These are phyloP conservation scores for Phaenicophaeus curvirostris DNA, from an alignment of 2,797 vertebrate species.

Conservation along the genomic window DNA sequence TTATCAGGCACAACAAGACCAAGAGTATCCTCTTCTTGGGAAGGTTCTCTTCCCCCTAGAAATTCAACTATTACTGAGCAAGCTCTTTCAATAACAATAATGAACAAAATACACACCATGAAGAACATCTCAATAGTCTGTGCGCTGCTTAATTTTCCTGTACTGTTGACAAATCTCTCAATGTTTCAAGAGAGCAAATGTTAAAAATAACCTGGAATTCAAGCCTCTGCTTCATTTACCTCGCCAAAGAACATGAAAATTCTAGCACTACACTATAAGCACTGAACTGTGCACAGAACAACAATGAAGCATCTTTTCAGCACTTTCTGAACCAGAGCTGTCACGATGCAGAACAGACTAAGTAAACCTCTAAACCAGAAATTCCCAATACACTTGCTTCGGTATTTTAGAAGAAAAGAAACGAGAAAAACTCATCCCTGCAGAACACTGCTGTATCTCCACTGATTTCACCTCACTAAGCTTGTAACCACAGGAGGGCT, in stretches of 20 bases:
- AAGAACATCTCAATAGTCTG: neutral
- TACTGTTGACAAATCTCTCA: slow-evolving; percentile 1
- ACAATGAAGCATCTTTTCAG: neutral
- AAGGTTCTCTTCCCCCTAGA: slow-evolving; percentile 72
- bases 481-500: neutral
- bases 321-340: neutral
- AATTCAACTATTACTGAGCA: neutral
- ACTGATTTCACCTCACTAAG: neutral
- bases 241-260: neutral
- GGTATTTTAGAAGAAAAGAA: neutral
- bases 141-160: slow-evolving; percentile 3
- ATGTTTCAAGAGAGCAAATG: neutral
- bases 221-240: neutral
- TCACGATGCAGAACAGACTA: neutral
- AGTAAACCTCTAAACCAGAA: neutral
- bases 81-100: neutral
- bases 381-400: neutral
- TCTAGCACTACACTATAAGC: neutral
- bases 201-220: neutral
- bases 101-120: neutral
- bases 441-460: neutral
- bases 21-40: slow-evolving; percentile 74
- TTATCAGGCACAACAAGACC: slow-evolving; percentile 71
- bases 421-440: neutral
- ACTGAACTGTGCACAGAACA: neutral